Conservation (phyloP, 2,113 vertebrate genomes). For the Glaucidium brasilianum region DNA sequence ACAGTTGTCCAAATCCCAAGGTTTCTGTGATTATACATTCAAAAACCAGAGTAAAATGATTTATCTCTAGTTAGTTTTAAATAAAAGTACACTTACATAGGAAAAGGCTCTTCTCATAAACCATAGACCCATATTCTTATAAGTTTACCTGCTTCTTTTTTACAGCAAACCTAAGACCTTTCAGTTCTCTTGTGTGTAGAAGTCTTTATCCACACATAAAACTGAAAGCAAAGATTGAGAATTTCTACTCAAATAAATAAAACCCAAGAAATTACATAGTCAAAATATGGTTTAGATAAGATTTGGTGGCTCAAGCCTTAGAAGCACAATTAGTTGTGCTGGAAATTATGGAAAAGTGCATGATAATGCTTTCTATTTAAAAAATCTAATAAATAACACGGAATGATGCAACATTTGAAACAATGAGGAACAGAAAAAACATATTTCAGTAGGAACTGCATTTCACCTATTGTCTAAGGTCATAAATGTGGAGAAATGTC, state of each 20-base stretch:
- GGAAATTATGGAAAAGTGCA: neutral
- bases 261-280: neutral
- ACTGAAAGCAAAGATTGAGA: neutral
- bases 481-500: neutral
- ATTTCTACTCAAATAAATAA: neutral
- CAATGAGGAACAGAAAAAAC: neutral
- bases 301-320: neutral
- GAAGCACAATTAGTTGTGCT: neutral
- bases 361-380: neutral
- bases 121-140: neutral
- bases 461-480: neutral
- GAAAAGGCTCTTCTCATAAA: neutral
- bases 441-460: neutral
- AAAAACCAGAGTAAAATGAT: neutral
- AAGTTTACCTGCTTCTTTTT: neutral
- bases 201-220: neutral
- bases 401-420: neutral
- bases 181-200: neutral
- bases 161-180: neutral
- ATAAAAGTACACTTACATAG: neutral
- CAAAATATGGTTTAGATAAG: neutral
- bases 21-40: neutral
- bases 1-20: neutral
- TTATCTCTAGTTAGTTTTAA: neutral
- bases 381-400: neutral